Percentiles rank a stretch among this genome's conserved stretches.
phyloP scores from a whole-genome alignment of 2,797 vertebrate genomes.

The Strix occidentalis region DNA sequence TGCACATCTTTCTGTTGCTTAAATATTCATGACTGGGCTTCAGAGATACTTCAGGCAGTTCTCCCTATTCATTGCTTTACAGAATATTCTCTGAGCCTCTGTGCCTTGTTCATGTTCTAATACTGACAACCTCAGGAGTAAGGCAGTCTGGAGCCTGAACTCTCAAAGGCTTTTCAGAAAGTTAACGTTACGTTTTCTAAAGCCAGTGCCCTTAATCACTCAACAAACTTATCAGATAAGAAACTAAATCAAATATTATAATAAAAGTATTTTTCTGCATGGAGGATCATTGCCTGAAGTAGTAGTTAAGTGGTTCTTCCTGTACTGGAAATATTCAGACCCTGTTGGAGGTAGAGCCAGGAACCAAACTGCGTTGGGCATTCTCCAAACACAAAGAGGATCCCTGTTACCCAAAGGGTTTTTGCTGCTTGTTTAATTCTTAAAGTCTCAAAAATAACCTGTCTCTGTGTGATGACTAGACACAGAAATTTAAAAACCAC shows the following conservation, averaged over 20 bases:
- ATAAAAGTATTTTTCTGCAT: neutral
- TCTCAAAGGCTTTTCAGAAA: neutral
- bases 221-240: neutral
- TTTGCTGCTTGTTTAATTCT: neutral
- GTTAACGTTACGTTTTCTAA: neutral
- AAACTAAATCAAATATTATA: neutral
- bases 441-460: neutral
- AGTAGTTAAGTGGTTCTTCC: neutral
- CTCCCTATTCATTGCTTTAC: neutral
- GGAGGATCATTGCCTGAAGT: neutral
- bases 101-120: neutral
- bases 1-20: neutral
- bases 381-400: neutral
- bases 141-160: neutral
- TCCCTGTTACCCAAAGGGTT: neutral
- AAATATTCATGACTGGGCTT: neutral
- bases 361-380: neutral
- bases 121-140: neutral
- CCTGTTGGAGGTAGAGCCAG: neutral
- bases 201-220: neutral
- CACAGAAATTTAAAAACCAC: neutral
- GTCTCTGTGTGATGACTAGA: neutral
- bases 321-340: neutral
- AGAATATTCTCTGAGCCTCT: neutral
- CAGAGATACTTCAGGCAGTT: neutral